Conservation (phyloP, 2,797 vertebrate genomes). For the Psittacula derbiana region DNA sequence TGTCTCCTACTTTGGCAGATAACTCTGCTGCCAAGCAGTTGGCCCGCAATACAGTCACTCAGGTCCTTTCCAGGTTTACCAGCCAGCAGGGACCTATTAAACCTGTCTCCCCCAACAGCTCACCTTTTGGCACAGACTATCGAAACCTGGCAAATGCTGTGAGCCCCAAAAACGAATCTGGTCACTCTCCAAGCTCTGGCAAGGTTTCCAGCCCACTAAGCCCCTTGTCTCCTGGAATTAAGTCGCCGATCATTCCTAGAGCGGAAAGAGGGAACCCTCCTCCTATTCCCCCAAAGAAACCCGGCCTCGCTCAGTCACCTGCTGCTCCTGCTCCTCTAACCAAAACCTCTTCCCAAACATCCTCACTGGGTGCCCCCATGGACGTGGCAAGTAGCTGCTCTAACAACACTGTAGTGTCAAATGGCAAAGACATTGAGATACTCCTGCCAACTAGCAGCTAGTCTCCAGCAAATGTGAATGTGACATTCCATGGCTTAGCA, state of each 20-base stretch:
- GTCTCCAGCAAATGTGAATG: slow-evolving; percentile 37
- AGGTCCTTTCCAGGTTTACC: slow-evolving; percentile 97
- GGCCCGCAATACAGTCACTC: slow-evolving; percentile 96
- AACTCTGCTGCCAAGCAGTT: slow-evolving; percentile 91
- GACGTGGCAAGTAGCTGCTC: slow-evolving; percentile 87
- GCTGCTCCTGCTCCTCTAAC: slow-evolving; percentile 77
- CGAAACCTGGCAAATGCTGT: slow-evolving; percentile 82
- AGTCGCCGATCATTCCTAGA: slow-evolving; percentile 89
- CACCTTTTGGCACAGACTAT: slow-evolving; percentile 97
- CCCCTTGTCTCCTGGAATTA: slow-evolving; percentile 86
- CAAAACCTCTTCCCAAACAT: slow-evolving; percentile 58
- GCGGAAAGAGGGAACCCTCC: slow-evolving; percentile 88
- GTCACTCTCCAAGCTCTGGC: slow-evolving; percentile 69
- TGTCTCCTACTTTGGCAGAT: slow-evolving; percentile 91
- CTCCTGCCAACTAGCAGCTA: slow-evolving; percentile 90
- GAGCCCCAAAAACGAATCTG: slow-evolving; percentile 80
- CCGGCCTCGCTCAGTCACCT: slow-evolving; percentile 86
- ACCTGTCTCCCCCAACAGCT: slow-evolving; percentile 86
- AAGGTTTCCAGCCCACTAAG: slow-evolving; percentile 81
- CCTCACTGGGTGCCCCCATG: slow-evolving; percentile 68
- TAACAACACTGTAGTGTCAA: slow-evolving; percentile 78
- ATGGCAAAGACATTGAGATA: slow-evolving; percentile 88
- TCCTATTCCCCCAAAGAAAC: slow-evolving; percentile 90
- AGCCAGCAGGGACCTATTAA: slow-evolving; percentile 90
- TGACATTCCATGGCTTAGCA: slow-evolving; percentile 67